Conservation (phyloP, 2,113 vertebrate species). For the Amphiprion ocellaris region DNA sequence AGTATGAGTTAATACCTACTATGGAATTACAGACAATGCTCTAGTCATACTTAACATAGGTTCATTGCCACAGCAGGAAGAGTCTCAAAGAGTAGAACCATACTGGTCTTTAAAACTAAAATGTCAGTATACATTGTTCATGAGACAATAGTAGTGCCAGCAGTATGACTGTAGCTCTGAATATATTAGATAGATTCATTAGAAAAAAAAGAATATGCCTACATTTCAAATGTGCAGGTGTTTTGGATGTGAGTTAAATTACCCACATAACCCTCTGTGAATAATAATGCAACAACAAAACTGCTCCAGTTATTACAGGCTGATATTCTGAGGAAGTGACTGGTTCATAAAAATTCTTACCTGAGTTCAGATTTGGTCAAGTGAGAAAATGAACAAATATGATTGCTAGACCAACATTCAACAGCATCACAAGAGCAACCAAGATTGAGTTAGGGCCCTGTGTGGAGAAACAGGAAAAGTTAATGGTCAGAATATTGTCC, state of each 20-base stretch:
- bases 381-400: constrained; percentile 99
- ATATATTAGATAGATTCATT: no score
- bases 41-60: neutral
- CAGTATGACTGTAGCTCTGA: no score
- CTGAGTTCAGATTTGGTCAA: constrained; percentile 91
- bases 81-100: no score
- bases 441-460: constrained; percentile 96
- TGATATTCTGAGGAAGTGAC: neutral
- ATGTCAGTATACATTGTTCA: no score
- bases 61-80: no score
- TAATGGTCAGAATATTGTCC: neutral
- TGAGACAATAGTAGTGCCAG: no score
- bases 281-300: neutral
- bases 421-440: constrained; percentile 96
- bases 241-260: no score
- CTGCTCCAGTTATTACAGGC: neutral
- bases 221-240: no score
- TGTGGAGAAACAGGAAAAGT: constrained; percentile 79
- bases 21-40: neutral
- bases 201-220: no score
- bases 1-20: neutral
- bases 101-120: no score
- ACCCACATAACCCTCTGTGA: neutral
- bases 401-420: constrained; percentile 97
- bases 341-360: constrained; percentile 81